A percentile compares a stretch with the other conserved stretches of the same genome.
Conservation (phyloP, 2,113 vertebrate species). For the Setophaga kirtlandii region DNA sequence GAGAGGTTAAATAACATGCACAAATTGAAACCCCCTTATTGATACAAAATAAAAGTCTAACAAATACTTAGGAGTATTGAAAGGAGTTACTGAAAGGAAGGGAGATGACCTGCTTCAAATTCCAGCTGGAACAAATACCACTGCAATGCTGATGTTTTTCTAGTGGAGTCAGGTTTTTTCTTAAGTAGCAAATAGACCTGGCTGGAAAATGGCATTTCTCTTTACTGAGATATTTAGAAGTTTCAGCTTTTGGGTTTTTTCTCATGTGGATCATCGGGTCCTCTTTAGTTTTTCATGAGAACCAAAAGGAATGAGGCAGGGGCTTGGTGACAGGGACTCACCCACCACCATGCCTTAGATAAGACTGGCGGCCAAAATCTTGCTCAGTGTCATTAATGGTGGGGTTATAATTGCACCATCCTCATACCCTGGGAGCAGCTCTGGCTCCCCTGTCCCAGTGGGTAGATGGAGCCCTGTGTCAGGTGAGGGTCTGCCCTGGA, state of each 20-base stretch:
- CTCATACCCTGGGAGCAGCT: not conserved
- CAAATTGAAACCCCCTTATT: not conserved
- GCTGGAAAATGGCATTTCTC: not conserved
- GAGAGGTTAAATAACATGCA: not conserved
- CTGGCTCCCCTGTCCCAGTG: rapidly evolving
- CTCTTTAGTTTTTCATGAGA: not conserved
- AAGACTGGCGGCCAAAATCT: not conserved
- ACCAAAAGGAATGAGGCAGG: not conserved
- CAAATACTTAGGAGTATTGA: too few relatives aligned
- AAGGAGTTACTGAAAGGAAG: not conserved
- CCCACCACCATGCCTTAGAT: rapidly evolving
- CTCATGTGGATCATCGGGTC: not conserved
- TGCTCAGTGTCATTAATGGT: not conserved
- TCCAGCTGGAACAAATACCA: not conserved
- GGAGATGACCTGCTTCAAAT: not conserved
- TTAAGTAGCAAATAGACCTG: not conserved
- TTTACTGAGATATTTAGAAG: not conserved
- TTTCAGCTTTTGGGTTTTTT: not conserved
- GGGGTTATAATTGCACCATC: not conserved
- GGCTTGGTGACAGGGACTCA: not conserved
- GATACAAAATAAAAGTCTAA: not conserved
- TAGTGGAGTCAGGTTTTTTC: not conserved
- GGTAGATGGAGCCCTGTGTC: not conserved
- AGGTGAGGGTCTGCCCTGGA: not conserved
- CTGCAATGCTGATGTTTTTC: not conserved